phyloP scores from a whole-genome alignment of 1,140 invertebrate species.

The Drosophila ananassae region DNA sequence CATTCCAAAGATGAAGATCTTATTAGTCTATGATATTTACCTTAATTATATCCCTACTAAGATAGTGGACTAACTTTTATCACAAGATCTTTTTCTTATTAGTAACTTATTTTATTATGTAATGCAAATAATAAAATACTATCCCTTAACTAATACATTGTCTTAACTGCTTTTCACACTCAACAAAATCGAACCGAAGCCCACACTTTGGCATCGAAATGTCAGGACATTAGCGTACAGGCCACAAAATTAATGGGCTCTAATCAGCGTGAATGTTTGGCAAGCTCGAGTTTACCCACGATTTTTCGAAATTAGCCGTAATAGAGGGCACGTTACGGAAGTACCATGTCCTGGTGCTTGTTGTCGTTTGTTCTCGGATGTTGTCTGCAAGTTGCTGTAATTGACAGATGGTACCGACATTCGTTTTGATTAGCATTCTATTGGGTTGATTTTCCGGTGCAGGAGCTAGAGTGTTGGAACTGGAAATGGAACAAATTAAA shows the following conservation, averaged over 20 bases:
- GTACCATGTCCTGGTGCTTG: slow-evolving; percentile 11
- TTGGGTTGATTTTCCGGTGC: slow-evolving; percentile 2
- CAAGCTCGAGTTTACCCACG: slow-evolving; percentile 41
- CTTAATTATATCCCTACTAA: no score
- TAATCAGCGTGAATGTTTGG: slow-evolving; percentile 70
- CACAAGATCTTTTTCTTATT: no score
- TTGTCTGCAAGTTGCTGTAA: slow-evolving; percentile 49
- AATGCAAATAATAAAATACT: no score
- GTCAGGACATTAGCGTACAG: slow-evolving; percentile 52
- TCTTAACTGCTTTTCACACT: neutral
- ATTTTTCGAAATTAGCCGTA: slow-evolving; percentile 53
- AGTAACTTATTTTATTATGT: no score
- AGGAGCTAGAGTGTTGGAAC: slow-evolving; percentile 7
- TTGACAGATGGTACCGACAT: slow-evolving; percentile 63
- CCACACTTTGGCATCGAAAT: slow-evolving; percentile 29
- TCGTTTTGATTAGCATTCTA: slow-evolving; percentile 64
- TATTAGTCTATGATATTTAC: no score
- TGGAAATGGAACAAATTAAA: slow-evolving; percentile 18
- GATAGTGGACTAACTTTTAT: no score
- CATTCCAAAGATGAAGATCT: no score
- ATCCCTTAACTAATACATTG: no score
- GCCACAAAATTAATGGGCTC: slow-evolving; percentile 57
- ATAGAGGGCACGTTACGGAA: slow-evolving; percentile 61
- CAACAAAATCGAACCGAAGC: neutral
- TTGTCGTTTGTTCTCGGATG: slow-evolving; percentile 26